phyloP scores from a whole-genome alignment of 2,888 invertebrate species.

The Campaea margaritaria region DNA sequence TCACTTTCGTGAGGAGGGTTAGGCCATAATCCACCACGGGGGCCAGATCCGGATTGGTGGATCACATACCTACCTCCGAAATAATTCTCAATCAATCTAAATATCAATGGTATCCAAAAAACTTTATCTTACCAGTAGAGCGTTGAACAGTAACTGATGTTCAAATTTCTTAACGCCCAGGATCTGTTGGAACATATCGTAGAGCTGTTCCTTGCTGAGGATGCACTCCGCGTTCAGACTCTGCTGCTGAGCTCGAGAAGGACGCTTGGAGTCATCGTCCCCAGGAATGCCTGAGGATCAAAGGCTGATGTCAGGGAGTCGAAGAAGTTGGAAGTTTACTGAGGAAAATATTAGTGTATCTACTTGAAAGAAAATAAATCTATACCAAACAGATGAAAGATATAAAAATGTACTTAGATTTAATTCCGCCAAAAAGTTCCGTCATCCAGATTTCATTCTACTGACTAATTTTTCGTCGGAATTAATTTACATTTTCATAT shows the following conservation, averaged over 20 bases:
- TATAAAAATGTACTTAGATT: no score
- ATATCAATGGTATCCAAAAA: no score
- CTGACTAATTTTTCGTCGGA: no score
- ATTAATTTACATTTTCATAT: no score
- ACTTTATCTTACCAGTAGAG: conserved; percentile 84
- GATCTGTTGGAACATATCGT: conserved; percentile 99
- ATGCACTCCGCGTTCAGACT: conserved; percentile 96
- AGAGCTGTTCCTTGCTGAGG: conserved; percentile 99
- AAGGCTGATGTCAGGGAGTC: neutral
- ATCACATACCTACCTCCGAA: no score
- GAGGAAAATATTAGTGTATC: neutral
- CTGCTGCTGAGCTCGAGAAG: conserved; percentile 94
- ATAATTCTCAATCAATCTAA: no score
- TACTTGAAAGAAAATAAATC: conserved; percentile 1
- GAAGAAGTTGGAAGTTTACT: neutral
- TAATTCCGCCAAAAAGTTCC: no score
- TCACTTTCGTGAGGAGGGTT: no score
- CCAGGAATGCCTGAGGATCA: conserved; percentile 85
- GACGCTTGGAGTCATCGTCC: conserved; percentile 94
- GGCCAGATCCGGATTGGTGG: no score
- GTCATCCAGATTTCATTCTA: no score
- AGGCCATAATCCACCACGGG: no score
- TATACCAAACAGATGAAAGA: no score
- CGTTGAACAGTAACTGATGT: conserved; percentile 99
- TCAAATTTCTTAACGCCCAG: conserved; percentile 99